phyloP scores from a whole-genome alignment of 2,888 invertebrate species.

The Pseudococcus viburni region DNA sequence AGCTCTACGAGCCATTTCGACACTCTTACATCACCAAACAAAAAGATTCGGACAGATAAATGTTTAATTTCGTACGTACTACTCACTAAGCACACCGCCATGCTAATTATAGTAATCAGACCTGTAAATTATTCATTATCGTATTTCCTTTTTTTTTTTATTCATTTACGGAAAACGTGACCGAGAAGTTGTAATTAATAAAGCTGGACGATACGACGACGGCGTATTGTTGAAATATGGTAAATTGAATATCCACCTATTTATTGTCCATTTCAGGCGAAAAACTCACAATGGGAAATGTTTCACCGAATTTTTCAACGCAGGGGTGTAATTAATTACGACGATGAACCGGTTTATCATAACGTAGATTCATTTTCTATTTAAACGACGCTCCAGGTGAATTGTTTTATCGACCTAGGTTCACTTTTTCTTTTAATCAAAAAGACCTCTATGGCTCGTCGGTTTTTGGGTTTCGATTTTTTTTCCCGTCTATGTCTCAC shows the following conservation, averaged over 20 bases:
- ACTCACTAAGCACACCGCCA: neutral
- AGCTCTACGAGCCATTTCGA: too few relatives aligned
- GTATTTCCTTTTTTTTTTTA: conserved; percentile 16
- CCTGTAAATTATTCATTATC: conserved; percentile 39
- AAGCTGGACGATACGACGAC: neutral
- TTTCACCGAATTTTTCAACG: conserved; percentile 24
- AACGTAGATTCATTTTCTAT: neutral
- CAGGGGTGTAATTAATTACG: conserved; percentile 28
- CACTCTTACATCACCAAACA: neutral
- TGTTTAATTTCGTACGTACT: neutral
- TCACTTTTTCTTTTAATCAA: neutral
- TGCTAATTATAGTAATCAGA: conserved; percentile 19
- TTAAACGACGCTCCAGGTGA: conserved; percentile 12
- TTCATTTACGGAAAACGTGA: conserved; percentile 8
- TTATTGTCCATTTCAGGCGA: conserved; percentile 2
- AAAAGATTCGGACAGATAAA: neutral
- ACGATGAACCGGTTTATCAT: neutral
- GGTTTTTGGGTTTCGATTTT: neutral
- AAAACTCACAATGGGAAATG: conserved; percentile 30
- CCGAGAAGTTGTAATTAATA: conserved; percentile 14
- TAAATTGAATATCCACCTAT: conserved; percentile 23
- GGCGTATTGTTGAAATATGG: conserved; percentile 23
- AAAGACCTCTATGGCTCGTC: conserved; percentile 1
- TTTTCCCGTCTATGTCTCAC: neutral
- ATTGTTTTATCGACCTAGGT: conserved; percentile 26